Conservation (phyloP, 2,113 vertebrate genomes). For the Arenaria interpres region DNA sequence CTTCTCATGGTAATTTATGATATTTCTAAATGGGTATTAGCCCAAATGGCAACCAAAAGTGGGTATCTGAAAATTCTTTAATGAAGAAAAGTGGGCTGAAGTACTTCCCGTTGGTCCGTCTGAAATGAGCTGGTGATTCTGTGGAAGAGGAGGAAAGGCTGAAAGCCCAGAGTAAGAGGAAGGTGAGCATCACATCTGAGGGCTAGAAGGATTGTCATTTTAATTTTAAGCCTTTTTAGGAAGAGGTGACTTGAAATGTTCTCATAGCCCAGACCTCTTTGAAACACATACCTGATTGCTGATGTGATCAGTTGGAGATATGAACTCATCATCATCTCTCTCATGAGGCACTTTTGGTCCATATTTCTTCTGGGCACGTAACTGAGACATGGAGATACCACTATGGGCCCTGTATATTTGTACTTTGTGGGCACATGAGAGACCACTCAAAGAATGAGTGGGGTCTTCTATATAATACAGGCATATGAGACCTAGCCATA, state of each 20-base stretch:
- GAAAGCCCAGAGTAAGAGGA: neutral
- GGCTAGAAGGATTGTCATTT: neutral
- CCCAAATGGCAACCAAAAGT: neutral
- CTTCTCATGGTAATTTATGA: neutral
- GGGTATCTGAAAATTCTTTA: neutral
- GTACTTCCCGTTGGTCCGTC: neutral
- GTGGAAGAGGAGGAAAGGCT: neutral
- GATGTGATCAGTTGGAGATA: neutral
- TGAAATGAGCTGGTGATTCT: neutral
- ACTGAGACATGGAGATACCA: neutral
- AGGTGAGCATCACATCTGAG: neutral
- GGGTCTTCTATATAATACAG: neutral
- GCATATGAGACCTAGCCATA: neutral
- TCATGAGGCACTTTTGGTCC: neutral
- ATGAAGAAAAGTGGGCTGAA: neutral
- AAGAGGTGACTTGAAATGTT: neutral
- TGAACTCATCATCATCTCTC: neutral
- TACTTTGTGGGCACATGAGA: neutral
- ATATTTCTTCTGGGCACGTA: neutral
- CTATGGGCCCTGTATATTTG: neutral
- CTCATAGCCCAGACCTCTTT: neutral
- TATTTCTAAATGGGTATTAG: neutral
- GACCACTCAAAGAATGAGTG: neutral
- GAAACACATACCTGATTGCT: neutral
- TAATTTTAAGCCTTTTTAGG: neutral